phyloP scores from a whole-genome alignment of 1,140 invertebrate species.

The Samia ricini region DNA sequence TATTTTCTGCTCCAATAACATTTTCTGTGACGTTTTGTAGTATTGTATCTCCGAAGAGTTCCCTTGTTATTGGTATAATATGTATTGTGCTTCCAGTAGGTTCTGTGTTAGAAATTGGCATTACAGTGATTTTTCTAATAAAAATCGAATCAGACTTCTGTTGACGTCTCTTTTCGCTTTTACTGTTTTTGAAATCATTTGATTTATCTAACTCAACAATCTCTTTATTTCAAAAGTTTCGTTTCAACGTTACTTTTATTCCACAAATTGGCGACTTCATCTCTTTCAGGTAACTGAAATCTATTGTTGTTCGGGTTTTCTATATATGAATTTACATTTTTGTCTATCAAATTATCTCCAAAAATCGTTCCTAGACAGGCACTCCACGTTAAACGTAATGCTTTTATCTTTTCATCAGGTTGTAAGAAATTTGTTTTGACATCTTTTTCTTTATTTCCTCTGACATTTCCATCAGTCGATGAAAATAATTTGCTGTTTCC shows the following conservation, averaged over 20 bases:
- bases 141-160: conserved; percentile 31
- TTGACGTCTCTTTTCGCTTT: conserved; percentile 32
- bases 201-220: conserved; percentile 56
- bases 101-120: conserved; percentile 8
- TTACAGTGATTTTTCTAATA: conserved; percentile 25
- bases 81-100: conserved; percentile 26
- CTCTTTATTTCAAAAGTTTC: conserved; percentile 36
- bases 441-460: conserved; percentile 24
- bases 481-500: conserved; percentile 43
- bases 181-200: conserved; percentile 43
- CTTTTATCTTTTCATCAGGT: conserved; percentile 18
- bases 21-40: conserved; percentile 43
- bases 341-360: conserved; percentile 31
- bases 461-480: conserved; percentile 33
- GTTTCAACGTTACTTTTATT: conserved; percentile 46
- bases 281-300: conserved; percentile 20
- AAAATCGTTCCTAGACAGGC: conserved; percentile 55
- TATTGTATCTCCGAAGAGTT: conserved; percentile 41
- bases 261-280: conserved; percentile 35
- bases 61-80: conserved; percentile 58
- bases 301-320: conserved; percentile 23
- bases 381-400: conserved; percentile 54
- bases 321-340: background rate
- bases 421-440: conserved; percentile 2
- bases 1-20: conserved; percentile 48